Conservation (phyloP, 2,797 vertebrate genomes). For the Denticeps clupeoides region DNA sequence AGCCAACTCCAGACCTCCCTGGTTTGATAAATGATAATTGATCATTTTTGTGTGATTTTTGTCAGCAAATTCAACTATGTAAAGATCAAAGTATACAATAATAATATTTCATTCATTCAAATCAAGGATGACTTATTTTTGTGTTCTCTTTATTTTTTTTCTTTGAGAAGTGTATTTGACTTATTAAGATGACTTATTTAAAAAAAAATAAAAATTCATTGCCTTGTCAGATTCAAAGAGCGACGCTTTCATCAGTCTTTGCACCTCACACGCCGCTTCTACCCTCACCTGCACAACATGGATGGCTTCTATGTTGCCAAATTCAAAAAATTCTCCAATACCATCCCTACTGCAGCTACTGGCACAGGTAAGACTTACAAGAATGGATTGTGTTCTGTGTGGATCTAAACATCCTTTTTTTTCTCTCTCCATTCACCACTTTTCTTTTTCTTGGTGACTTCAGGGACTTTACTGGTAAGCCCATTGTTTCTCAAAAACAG, state of each 20-base stretch:
- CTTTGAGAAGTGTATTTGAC: neutral
- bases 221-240: constrained; percentile 82
- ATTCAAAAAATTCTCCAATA: constrained; percentile 90
- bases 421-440: neutral
- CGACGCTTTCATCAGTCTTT: constrained; percentile 85
- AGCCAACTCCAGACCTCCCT: too few species aligned
- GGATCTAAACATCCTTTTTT: neutral
- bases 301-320: constrained; percentile 97
- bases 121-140: too few species aligned
- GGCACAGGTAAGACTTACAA: constrained; percentile 56
- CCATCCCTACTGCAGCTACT: constrained; percentile 55
- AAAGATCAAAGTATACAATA: too few species aligned
- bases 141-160: too few species aligned
- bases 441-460: neutral
- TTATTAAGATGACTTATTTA: neutral
- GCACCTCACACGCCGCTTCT: constrained; percentile 73
- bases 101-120: too few species aligned
- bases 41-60: too few species aligned
- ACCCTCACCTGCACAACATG: constrained; percentile 96
- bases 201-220: neutral
- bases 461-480: too few species aligned
- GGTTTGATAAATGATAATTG: too few species aligned
- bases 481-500: too few species aligned
- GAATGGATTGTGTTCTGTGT: too few species aligned
- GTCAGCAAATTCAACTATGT: too few species aligned